Evolutionary conservation across 2,113 vertebrate species (phyloP).

Genomic region (Oryzias javanicus): DNA sequence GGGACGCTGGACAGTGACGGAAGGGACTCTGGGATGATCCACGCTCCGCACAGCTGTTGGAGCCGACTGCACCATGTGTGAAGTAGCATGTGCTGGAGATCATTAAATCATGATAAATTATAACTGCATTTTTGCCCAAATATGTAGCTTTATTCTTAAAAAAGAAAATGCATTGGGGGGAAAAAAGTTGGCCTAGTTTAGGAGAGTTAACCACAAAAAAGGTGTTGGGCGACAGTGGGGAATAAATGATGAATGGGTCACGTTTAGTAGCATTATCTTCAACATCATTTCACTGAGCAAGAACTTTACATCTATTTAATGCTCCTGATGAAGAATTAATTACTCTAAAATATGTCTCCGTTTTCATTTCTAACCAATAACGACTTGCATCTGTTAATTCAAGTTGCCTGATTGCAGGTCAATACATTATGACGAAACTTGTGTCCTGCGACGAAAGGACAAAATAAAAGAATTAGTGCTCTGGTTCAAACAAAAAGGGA

Average conservation of each 20-base stretch:
- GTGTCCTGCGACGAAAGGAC: no score
- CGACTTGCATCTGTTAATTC: no score
- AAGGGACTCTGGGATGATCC: conserved; percentile 23
- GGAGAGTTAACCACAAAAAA: conserved; percentile 48
- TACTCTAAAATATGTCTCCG: not conserved
- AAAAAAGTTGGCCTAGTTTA: conserved; percentile 68
- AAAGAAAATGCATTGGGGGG: conserved; percentile 58
- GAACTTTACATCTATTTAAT: conserved; percentile 37
- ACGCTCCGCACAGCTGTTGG: conserved; percentile 61
- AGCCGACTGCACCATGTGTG: conserved; percentile 53
- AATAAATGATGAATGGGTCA: conserved; percentile 72
- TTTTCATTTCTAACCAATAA: not conserved
- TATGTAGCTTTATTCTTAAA: conserved; percentile 54
- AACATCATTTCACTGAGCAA: conserved; percentile 57
- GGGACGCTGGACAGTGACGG: conserved; percentile 18
- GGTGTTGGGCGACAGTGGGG: conserved; percentile 65
- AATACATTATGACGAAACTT: no score
- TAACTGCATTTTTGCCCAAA: conserved; percentile 61
- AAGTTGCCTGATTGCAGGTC: no score
- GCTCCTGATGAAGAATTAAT: conserved; percentile 11
- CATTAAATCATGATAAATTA: conserved; percentile 76
- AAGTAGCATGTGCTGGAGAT: conserved; percentile 52
- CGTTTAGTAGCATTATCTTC: conserved; percentile 47
- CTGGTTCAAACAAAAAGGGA: no score
- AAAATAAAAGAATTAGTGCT: no score